Conservation (phyloP, 1,140 invertebrate species). For the Ceratosolen fusciceps region DNA sequence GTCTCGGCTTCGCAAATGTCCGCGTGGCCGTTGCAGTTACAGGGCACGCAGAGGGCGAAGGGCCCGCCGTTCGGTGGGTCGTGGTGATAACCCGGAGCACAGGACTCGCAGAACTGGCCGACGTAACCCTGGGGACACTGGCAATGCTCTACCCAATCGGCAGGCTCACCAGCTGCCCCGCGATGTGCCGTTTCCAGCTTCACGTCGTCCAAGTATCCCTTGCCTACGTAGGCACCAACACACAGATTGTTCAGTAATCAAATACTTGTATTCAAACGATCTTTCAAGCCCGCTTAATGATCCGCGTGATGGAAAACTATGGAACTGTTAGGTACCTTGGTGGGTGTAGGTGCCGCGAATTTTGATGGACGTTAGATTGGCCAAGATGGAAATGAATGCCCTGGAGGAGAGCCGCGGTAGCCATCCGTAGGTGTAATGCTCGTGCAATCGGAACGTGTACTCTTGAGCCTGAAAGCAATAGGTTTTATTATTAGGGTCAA, state of each 20-base stretch:
- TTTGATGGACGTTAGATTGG: conserved; percentile 94
- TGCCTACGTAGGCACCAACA: conserved; percentile 68
- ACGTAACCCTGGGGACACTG: conserved; percentile 93
- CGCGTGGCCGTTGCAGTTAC: conserved; percentile 96
- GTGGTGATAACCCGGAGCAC: conserved; percentile 92
- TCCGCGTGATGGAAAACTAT: too few species aligned
- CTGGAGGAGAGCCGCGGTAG: conserved; percentile 86
- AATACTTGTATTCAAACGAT: too few species aligned
- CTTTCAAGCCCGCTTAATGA: too few species aligned
- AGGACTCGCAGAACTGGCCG: conserved; percentile 97
- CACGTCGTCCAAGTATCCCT: conserved; percentile 91
- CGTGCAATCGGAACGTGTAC: conserved; percentile 89
- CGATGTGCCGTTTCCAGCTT: conserved; percentile 87
- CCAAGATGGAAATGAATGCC: conserved; percentile 92
- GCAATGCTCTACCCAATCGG: conserved; percentile 95
- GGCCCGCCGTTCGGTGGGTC: conserved; percentile 91
- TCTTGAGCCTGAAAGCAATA: conserved; percentile 74
- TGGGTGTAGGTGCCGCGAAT: conserved; percentile 92
- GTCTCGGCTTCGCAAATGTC: conserved; percentile 96
- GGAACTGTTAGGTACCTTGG: conserved; percentile 69
- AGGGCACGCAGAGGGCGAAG: conserved; percentile 93
- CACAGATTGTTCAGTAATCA: too few species aligned
- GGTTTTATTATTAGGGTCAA: neutral
- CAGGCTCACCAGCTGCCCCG: conserved; percentile 83
- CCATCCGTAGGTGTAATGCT: conserved; percentile 93